A percentile compares a stretch with the other conserved stretches of the same genome.
Evolutionary conservation across 1,140 invertebrate genomes (phyloP).

Genomic region (Drosophila truncata): DNA sequence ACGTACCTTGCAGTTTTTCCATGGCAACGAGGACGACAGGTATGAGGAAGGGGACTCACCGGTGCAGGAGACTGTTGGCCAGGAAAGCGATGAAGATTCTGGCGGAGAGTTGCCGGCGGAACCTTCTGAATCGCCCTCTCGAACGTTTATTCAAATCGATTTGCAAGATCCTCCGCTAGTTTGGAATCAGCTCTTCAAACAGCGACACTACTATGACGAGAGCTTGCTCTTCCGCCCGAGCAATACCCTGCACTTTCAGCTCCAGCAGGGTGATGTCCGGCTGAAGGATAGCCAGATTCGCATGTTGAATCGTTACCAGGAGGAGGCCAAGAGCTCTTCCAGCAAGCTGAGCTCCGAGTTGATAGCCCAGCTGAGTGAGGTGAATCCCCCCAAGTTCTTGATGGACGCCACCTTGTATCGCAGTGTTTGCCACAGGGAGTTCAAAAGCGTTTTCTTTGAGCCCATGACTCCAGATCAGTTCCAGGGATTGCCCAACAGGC

Average conservation of each 20-base stretch:
- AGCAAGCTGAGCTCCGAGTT: conserved; percentile 37
- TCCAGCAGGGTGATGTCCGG: conserved; percentile 18
- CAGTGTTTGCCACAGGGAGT: conserved; percentile 51
- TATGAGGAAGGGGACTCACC: not conserved
- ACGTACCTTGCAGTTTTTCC: conserved; percentile 57
- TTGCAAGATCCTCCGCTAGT: conserved; percentile 52
- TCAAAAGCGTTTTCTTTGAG: conserved; percentile 65
- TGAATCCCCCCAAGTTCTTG: conserved; percentile 10
- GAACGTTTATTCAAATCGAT: conserved; percentile 73
- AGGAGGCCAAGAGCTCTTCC: conserved; percentile 39
- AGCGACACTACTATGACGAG: conserved; percentile 46
- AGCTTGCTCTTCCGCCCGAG: conserved; percentile 51
- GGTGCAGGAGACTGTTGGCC: not conserved
- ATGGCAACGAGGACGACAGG: conserved; percentile 18
- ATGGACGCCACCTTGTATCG: conserved; percentile 54
- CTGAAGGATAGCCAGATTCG: conserved; percentile 38
- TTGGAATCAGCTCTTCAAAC: conserved; percentile 19
- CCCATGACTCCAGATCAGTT: conserved; percentile 35
- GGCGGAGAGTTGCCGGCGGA: conserved; percentile 22
- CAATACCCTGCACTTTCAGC: conserved; percentile 32
- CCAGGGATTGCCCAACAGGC: conserved; percentile 65
- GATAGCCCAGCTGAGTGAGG: conserved; percentile 30
- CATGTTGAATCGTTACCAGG: conserved; percentile 73
- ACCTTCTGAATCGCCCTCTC: conserved; percentile 15
- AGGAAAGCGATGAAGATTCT: conserved; percentile 25